phyloP scores from a whole-genome alignment of 2,113 vertebrate species.

The Ranitomeya variabilis region DNA sequence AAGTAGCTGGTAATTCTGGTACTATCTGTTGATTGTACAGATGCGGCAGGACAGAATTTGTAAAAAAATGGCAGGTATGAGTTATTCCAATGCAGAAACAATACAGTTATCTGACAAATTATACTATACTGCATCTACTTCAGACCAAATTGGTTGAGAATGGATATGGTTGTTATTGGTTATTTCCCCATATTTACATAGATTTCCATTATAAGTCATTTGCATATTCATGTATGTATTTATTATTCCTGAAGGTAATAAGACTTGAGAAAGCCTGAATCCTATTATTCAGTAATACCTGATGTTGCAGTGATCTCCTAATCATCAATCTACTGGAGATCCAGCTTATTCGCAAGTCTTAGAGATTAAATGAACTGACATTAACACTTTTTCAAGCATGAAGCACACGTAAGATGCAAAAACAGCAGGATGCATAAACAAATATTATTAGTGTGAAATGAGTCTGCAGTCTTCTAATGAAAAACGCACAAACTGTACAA shows the following conservation, averaged over 20 bases:
- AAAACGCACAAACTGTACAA: constrained; percentile 6
- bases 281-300: constrained; percentile 21
- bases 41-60: no score
- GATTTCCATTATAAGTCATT: not conserved
- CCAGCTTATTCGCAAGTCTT: constrained; percentile 13
- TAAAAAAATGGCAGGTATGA: no score
- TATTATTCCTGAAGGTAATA: not conserved
- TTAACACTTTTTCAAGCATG: constrained; percentile 30
- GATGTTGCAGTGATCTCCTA: not conserved
- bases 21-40: no score
- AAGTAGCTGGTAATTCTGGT: no score
- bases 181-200: not conserved
- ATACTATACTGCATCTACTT: no score
- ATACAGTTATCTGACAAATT: no score
- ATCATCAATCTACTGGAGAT: constrained; percentile 11
- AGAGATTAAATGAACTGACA: constrained; percentile 35
- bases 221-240: not conserved
- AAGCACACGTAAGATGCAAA: constrained; percentile 23
- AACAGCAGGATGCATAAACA: constrained; percentile 30
- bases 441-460: constrained; percentile 51
- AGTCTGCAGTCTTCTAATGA: constrained; percentile 12
- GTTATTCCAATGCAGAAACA: no score
- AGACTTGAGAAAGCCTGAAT: not conserved
- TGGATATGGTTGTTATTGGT: no score
- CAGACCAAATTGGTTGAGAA: no score